phyloP scores from a whole-genome alignment of 2,888 invertebrate genomes.

The Stenotaenia linearis region DNA sequence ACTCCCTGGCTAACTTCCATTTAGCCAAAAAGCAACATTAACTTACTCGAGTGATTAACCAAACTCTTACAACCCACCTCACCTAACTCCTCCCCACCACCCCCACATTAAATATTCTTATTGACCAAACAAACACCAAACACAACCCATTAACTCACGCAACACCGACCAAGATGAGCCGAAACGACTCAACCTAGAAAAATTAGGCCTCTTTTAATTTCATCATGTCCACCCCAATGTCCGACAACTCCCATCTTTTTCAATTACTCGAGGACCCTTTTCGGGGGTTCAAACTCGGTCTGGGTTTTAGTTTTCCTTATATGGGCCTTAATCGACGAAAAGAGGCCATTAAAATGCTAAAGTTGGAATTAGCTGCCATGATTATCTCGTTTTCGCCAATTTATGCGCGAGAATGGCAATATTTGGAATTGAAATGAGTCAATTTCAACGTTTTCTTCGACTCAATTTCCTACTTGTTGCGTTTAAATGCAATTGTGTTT shows the following conservation, averaged over 20 bases:
- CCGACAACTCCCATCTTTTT: background rate
- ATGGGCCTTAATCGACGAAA: no score
- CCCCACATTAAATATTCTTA: background rate
- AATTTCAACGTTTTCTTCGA: background rate
- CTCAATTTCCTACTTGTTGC: no score
- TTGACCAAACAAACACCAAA: no score
- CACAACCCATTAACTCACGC: background rate
- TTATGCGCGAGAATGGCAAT: background rate
- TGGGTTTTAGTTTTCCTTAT: no score
- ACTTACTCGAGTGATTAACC: background rate
- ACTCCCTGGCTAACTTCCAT: conserved; percentile 9
- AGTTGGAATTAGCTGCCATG: background rate
- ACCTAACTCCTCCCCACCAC: background rate
- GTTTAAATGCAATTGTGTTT: no score
- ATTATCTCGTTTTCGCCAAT: background rate
- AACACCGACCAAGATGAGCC: background rate
- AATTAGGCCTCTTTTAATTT: background rate
- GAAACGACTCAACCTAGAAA: background rate
- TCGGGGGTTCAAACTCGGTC: no score
- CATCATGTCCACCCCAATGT: background rate
- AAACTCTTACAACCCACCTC: background rate
- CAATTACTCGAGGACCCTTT: no score
- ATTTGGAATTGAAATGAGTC: background rate
- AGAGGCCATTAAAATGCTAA: background rate
- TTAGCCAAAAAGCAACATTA: conserved; percentile 4